Conservation (phyloP, 2,113 vertebrate species). For the Mus spicilegus region DNA sequence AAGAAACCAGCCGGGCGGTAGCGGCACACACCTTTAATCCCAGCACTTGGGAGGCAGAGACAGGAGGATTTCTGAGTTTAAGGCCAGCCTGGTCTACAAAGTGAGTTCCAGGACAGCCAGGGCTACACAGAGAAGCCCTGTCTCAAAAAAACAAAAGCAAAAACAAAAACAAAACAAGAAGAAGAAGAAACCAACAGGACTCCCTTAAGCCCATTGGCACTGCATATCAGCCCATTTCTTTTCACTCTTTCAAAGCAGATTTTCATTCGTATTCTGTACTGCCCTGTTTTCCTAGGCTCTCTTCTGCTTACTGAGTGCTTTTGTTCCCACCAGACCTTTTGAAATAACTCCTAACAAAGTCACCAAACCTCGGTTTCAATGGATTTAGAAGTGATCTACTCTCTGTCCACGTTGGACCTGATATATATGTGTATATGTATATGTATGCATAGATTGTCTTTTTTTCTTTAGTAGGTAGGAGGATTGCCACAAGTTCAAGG, state of each 20-base stretch:
- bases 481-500: neutral
- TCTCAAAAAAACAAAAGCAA: too few relatives aligned
- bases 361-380: neutral
- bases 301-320: neutral
- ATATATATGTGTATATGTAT: neutral
- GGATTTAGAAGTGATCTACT: neutral
- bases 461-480: neutral
- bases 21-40: too few relatives aligned
- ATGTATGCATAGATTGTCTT: neutral
- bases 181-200: neutral
- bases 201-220: neutral
- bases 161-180: too few relatives aligned
- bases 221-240: conserved; percentile 13
- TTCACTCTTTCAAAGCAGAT: neutral
- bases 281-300: conserved; percentile 15
- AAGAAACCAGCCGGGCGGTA: neutral
- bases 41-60: too few relatives aligned
- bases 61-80: too few relatives aligned
- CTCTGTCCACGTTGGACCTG: neutral
- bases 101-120: too few relatives aligned
- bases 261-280: neutral
- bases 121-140: too few relatives aligned
- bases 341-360: neutral
- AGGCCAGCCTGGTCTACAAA: too few relatives aligned
- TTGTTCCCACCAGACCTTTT: neutral